Percentiles rank a stretch among this genome's conserved stretches.
Evolutionary conservation across 2,888 invertebrate species (phyloP).

Genomic region (Seladonia tumulorum): DNA sequence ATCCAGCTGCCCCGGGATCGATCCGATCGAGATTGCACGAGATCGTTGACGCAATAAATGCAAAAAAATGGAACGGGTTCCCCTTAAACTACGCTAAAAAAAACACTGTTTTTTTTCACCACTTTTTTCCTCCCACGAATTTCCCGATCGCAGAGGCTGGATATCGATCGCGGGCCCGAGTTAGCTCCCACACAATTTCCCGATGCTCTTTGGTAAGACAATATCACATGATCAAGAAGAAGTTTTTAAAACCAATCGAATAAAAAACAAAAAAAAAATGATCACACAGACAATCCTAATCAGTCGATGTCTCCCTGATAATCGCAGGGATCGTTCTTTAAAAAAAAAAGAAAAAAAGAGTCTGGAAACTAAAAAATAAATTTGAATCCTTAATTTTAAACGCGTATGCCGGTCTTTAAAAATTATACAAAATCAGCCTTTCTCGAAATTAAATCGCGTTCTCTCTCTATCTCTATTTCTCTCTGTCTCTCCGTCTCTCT

Average conservation of each 20-base stretch:
- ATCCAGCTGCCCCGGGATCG: conserved; percentile 27
- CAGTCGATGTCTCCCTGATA: conserved; percentile 78
- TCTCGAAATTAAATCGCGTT: conserved; percentile 80
- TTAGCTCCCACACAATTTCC: conserved; percentile 78
- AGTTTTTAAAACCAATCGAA: conserved; percentile 79
- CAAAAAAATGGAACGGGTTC: conserved; percentile 19
- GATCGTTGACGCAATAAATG: conserved; percentile 40
- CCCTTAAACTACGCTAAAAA: background rate
- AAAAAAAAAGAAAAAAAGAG: conserved; percentile 46
- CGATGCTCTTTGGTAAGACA: conserved; percentile 84
- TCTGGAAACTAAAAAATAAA: conserved; percentile 74
- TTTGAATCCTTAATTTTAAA: conserved; percentile 78
- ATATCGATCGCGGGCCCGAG: conserved; percentile 64
- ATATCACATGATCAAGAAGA: conserved; percentile 83
- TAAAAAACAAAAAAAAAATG: conserved; percentile 61
- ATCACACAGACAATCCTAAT: conserved; percentile 77
- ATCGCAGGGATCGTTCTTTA: conserved; percentile 66
- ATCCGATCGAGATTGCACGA: conserved; percentile 35
- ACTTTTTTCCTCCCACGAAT: background rate
- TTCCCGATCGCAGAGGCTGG: conserved; percentile 18
- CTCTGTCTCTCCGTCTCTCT: conserved; percentile 55
- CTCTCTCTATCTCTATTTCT: conserved; percentile 74
- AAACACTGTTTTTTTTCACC: background rate
- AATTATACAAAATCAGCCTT: conserved; percentile 83
- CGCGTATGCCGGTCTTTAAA: conserved; percentile 72